Evolutionary conservation across 2,113 vertebrate species (phyloP).

Genomic region (Mormyrus iriodes): DNA sequence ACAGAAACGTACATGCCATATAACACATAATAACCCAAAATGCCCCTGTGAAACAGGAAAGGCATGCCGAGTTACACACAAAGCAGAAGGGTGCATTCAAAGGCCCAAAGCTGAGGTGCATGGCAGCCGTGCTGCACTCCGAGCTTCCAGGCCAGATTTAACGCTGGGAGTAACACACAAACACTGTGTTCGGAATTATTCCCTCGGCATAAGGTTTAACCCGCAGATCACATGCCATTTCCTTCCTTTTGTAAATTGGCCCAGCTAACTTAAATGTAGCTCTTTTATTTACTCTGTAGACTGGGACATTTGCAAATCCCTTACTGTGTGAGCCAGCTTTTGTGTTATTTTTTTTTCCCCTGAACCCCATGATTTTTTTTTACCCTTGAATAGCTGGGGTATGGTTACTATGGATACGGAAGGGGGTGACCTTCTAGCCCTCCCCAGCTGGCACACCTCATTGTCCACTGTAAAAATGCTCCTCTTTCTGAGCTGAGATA

Average conservation of each 20-base stretch:
- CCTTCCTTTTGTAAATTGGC: neutral
- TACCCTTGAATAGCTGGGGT: slow-evolving; percentile 52
- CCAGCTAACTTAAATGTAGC: neutral
- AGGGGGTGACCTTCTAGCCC: neutral
- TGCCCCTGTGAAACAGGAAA: neutral
- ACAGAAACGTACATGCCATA: neutral
- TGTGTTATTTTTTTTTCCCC: neutral
- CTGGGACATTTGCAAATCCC: neutral
- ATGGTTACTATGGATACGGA: slow-evolving; percentile 55
- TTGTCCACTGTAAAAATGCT: slow-evolving; percentile 63
- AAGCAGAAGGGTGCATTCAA: neutral
- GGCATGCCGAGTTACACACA: neutral
- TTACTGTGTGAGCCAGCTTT: neutral
- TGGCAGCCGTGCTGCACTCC: neutral
- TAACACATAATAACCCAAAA: neutral
- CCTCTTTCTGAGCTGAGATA: slow-evolving; percentile 39
- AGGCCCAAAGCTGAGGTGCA: neutral
- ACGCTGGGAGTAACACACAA: neutral
- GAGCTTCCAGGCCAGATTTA: neutral
- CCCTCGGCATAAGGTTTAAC: neutral
- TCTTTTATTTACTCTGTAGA: slow-evolving; percentile 7
- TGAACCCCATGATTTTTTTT: slow-evolving; percentile 39
- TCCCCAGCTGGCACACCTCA: slow-evolving; percentile 45
- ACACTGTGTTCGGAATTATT: neutral
- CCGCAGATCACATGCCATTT: neutral